A percentile compares a stretch with the other conserved stretches of the same genome.
Conservation (phyloP, 30 jellyfish, hydroid and myxozoan species). For the Hydractinia echinata region DNA sequence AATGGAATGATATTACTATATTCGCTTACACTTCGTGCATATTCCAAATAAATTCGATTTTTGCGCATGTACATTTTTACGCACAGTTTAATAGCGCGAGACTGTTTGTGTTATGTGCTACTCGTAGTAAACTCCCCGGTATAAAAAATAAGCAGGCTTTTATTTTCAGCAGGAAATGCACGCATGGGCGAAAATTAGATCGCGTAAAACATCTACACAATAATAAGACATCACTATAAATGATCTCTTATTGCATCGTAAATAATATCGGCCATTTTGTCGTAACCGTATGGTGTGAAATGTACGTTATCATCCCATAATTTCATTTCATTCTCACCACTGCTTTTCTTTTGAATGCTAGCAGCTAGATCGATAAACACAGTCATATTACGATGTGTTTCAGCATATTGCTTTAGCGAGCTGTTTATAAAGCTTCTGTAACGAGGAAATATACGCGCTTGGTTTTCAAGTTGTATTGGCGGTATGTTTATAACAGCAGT, state of each 20-base stretch:
- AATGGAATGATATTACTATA: no score
- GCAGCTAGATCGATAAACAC: conserved; percentile 37
- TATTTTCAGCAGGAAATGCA: no score
- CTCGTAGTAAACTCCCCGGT: no score
- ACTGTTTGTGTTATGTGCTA: no score
- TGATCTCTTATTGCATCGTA: conserved; percentile 26
- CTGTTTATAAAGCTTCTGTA: conserved; percentile 1
- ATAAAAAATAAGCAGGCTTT: no score
- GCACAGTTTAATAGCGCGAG: no score
- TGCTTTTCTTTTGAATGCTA: conserved; percentile 23
- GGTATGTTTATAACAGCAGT: conserved; percentile 73
- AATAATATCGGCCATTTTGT: conserved; percentile 44
- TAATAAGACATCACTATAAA: no score
- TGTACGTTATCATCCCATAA: conserved; percentile 86
- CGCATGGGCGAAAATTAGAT: no score
- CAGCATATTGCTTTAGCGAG: neutral
- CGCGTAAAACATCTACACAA: no score
- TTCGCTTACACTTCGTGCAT: no score
- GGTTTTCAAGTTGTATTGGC: conserved; percentile 44
- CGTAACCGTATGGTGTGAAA: conserved; percentile 70
- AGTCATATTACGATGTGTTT: neutral
- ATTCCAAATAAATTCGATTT: no score
- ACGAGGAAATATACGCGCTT: neutral
- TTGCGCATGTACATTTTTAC: no score
- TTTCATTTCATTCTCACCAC: conserved; percentile 17